Percentiles rank a stretch among this genome's conserved stretches.
Conservation (phyloP, 2,113 vertebrate species). For the Hymenochirus boettgeri region DNA sequence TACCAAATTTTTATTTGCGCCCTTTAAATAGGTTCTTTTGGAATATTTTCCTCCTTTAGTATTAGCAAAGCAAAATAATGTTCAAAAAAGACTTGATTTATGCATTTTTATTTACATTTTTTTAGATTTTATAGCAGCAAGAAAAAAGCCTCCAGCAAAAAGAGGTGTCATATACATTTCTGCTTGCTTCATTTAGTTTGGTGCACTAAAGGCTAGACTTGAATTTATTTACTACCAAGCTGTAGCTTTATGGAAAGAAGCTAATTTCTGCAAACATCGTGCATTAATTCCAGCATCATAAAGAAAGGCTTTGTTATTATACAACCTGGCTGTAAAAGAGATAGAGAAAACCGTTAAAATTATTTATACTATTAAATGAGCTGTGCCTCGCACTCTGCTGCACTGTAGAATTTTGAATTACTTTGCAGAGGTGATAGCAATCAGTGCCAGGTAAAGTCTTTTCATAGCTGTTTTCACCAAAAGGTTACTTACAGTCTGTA, state of each 20-base stretch:
- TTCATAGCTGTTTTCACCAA: no score
- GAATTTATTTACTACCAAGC: slow-evolving; percentile 33
- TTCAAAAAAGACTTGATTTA: slow-evolving; percentile 21
- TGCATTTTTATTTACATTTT: slow-evolving; percentile 31
- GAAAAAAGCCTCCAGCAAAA: not conserved
- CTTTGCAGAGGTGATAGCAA: not conserved
- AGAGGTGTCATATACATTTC: slow-evolving; percentile 38
- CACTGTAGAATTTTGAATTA: not conserved
- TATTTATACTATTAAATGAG: slow-evolving; percentile 25
- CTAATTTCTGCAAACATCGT: slow-evolving; percentile 42
- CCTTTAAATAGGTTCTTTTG: no score
- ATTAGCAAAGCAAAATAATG: slow-evolving; percentile 6
- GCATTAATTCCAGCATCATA: slow-evolving; percentile 36
- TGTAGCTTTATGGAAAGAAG: slow-evolving; percentile 37
- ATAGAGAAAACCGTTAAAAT: slow-evolving; percentile 29
- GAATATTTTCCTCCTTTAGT: no score
- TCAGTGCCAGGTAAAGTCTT: no score
- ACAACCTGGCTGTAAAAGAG: slow-evolving; percentile 29
- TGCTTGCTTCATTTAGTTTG: slow-evolving; percentile 40
- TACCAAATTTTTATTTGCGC: no score
- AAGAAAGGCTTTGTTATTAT: slow-evolving; percentile 40
- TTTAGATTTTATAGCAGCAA: slow-evolving; percentile 30
- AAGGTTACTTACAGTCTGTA: no score
- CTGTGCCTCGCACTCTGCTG: slow-evolving; percentile 6
- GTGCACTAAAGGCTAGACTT: slow-evolving; percentile 24